A percentile compares a stretch with the other conserved stretches of the same genome.
Conservation (phyloP, 2,113 vertebrate genomes). For the Grammomys dolichurus region DNA sequence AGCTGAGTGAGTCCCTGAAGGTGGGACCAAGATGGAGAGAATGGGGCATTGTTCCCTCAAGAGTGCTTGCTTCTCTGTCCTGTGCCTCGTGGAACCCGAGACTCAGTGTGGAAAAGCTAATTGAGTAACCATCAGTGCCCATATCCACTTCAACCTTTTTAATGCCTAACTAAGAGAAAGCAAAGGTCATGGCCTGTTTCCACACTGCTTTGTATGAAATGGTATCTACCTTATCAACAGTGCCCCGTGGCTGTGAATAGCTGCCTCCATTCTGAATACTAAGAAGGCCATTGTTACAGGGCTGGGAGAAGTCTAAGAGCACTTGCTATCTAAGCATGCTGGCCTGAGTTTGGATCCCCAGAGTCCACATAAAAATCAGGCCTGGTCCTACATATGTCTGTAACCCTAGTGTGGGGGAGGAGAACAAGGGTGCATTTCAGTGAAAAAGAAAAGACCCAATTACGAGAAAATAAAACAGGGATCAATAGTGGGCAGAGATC, state of each 20-base stretch:
- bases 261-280: background rate
- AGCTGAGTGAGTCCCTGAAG: background rate
- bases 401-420: too few species aligned
- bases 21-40: background rate
- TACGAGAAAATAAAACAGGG: background rate
- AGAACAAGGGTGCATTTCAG: too few species aligned
- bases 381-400: too few species aligned
- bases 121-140: background rate
- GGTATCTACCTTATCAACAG: background rate
- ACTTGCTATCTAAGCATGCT: too few species aligned
- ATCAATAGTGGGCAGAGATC: background rate
- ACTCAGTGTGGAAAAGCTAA: background rate
- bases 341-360: background rate
- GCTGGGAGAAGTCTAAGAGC: background rate
- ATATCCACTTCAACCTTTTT: constrained; percentile 6
- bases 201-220: background rate
- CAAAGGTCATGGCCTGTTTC: background rate
- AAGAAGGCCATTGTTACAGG: background rate
- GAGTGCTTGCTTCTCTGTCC: background rate
- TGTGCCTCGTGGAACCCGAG: constrained; percentile 3
- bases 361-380: background rate
- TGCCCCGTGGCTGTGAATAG: background rate
- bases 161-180: constrained; percentile 40
- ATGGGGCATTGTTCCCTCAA: background rate
- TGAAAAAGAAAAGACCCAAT: background rate